These are phyloP conservation scores for Pseudorectes ferrugineus DNA, from an alignment of 2,113 vertebrate genomes.

Conservation along the genomic window DNA sequence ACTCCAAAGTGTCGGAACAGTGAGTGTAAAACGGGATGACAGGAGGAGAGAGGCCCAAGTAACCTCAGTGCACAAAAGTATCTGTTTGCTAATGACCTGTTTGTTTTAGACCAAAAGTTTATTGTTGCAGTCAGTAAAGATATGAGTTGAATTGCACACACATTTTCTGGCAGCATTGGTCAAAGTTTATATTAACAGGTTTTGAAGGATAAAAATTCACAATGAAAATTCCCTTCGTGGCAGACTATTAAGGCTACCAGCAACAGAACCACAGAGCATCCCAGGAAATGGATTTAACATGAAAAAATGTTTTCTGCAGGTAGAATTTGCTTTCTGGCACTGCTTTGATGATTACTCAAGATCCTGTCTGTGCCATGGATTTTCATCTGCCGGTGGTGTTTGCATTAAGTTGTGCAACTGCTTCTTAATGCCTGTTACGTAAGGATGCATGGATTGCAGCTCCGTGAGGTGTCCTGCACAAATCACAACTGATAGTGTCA, in stretches of 20 bases:
- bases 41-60: not conserved
- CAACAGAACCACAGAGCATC: not conserved
- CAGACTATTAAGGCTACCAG: not conserved
- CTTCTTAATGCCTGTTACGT: slow-evolving; percentile 45
- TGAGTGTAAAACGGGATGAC: not conserved
- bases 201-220: not conserved
- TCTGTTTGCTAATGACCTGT: slow-evolving; percentile 46
- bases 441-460: slow-evolving; percentile 44
- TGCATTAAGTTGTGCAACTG: slow-evolving; percentile 49
- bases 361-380: slow-evolving; percentile 16
- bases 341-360: slow-evolving; percentile 45
- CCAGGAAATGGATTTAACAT: not conserved
- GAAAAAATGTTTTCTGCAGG: not conserved
- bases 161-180: not conserved
- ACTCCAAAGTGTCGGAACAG: not conserved
- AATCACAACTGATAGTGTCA: not conserved
- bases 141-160: slow-evolving; percentile 4
- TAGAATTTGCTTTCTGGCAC: slow-evolving; percentile 40
- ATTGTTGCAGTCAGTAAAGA: slow-evolving; percentile 51
- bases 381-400: slow-evolving; percentile 16
- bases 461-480: not conserved
- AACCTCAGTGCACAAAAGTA: not conserved
- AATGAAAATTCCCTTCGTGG: not conserved
- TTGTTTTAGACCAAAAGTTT: slow-evolving; percentile 53
- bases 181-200: not conserved